Evolutionary conservation across 2,113 vertebrate genomes (phyloP).

Genomic region (Pitta sordida): DNA sequence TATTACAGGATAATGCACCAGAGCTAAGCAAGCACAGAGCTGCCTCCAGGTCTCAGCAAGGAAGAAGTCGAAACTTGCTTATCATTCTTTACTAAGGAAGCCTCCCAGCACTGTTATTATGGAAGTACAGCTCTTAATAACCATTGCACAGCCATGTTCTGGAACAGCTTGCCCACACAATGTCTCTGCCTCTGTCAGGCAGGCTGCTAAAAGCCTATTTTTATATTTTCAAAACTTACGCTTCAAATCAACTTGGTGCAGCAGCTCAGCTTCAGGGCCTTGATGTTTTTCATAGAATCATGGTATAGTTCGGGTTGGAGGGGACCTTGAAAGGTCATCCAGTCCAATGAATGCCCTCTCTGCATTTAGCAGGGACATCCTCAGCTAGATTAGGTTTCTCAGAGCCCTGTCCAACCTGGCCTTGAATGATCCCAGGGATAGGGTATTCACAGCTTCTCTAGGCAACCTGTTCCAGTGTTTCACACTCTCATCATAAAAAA

Average conservation of each 20-base stretch:
- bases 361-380: neutral
- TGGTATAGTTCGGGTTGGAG: neutral
- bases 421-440: neutral
- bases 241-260: slow-evolving; percentile 20
- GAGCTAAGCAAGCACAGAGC: neutral
- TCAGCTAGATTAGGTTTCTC: neutral
- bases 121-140: slow-evolving; percentile 52
- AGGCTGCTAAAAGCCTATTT: slow-evolving; percentile 53
- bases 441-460: neutral
- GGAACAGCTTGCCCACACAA: slow-evolving; percentile 53
- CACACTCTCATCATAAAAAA: neutral
- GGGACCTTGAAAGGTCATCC: neutral
- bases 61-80: neutral
- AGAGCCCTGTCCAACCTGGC: neutral
- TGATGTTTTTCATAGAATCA: neutral
- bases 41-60: slow-evolving; percentile 10
- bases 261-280: neutral
- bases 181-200: slow-evolving; percentile 47
- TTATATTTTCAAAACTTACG: slow-evolving; percentile 43
- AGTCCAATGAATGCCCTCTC: neutral
- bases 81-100: slow-evolving; percentile 27
- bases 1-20: slow-evolving; percentile 14
- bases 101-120: slow-evolving; percentile 24
- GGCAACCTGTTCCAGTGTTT: neutral
- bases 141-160: slow-evolving; percentile 10